Evolutionary conservation across 2,888 invertebrate species (phyloP), one percentile per base, ranked within the genome.

Genomic region (Zaprionus obscuricornis): DNA sequence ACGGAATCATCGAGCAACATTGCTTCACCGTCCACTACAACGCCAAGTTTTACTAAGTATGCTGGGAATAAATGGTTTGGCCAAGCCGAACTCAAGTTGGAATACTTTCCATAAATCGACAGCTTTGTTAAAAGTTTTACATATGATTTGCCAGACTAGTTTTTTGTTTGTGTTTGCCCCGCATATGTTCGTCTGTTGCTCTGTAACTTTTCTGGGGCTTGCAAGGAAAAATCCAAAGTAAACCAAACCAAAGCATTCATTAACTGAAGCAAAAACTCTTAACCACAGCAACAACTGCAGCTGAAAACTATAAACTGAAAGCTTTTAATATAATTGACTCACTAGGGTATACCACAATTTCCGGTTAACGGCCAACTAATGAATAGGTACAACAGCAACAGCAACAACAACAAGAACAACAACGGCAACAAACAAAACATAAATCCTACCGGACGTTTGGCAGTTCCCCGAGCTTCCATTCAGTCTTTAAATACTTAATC

Each of bases 291-390:
- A n/a, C 24, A 31, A 37, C 40, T n/a, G 26, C 50, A 27, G 46
- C 58, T 60, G 57, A 18, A 49, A 84, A 85, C 55, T 86, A 71
- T 58, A 60, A 68, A 79, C 85, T 60, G 69, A 68, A 85, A 77
- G 87, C 87, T 87, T 85, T 87, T 87, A 86, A 87, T 81, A 81
- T 85, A 85, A 85, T 87, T 85, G 79, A 83, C 77, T 87, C 87
- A 70, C 87, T 85, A 74, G 87, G 81, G 85, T 67, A 71, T 76
- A 58, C 71, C 76, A 73, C 72, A 83, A 74, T 72, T 85, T 86
- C 85, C 86, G 85, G 85, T 85, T 77, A 77, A 73, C 79, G 74
- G 84, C 29, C 58, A 72, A 67, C 85, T 83, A 78, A 78, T 78
- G 86, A 83, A 78, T 83, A 63, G 63, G 74, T 55, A 50, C 59